Evolutionary conservation across 2,797 vertebrate species (phyloP).

Genomic region (Mus spretus): DNA sequence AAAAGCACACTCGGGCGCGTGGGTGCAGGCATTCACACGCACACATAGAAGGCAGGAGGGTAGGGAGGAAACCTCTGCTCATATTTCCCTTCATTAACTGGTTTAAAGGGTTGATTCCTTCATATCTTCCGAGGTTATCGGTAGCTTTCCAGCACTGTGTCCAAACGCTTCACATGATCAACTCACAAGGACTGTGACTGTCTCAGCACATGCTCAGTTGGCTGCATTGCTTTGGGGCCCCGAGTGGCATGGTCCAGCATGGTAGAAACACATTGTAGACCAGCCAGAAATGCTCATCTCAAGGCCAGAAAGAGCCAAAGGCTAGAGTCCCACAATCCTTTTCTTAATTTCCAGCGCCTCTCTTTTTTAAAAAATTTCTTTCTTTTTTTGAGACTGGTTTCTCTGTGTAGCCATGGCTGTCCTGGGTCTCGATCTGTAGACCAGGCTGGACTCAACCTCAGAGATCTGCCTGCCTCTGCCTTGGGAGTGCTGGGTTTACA

Average conservation of each 20-base stretch:
- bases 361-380: too few species aligned
- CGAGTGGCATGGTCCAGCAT: too few species aligned
- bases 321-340: too few species aligned
- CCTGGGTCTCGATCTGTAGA: background rate
- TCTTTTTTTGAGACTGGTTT: background rate
- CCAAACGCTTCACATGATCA: background rate
- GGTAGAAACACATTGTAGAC: background rate
- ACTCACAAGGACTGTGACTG: background rate
- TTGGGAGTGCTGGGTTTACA: background rate
- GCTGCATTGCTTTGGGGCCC: background rate
- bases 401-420: background rate
- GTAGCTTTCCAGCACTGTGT: background rate
- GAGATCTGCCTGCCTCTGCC: background rate
- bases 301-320: background rate
- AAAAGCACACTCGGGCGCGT: background rate
- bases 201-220: background rate
- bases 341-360: background rate
- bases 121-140: background rate
- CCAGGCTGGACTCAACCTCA: background rate
- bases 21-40: too few species aligned
- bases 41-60: background rate
- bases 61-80: background rate
- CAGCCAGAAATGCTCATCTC: background rate
- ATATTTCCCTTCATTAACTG: background rate
- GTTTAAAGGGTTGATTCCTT: background rate